These are phyloP conservation scores for Drosophila biarmipes DNA, from an alignment of 1,140 invertebrate species.

Conservation along the genomic window DNA sequence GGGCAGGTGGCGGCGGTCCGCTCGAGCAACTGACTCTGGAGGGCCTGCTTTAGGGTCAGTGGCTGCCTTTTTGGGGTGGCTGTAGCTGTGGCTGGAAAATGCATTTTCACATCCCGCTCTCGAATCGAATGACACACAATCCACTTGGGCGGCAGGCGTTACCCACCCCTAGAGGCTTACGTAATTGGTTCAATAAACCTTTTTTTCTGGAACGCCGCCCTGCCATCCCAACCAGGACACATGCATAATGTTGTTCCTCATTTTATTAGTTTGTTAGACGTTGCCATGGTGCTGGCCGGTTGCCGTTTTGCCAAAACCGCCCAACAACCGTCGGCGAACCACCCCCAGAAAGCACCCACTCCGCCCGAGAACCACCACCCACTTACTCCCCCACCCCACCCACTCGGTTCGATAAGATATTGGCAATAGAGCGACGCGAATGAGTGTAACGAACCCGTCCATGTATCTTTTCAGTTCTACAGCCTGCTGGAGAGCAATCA, in stretches of 20 bases:
- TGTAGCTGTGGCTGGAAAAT: conserved; percentile 56
- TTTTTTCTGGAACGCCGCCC: conserved; percentile 29
- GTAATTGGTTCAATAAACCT: conserved; percentile 82
- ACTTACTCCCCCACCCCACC: background rate
- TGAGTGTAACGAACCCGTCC: conserved; percentile 72
- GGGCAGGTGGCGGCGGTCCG: conserved; percentile 36
- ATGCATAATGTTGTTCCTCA: conserved; percentile 48
- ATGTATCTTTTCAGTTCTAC: conserved; percentile 88
- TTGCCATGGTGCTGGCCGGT: conserved; percentile 66
- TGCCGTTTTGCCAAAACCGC: conserved; percentile 56
- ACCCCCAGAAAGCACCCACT: conserved; percentile 22
- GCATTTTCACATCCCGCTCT: conserved; percentile 60
- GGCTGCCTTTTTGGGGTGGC: conserved; percentile 64
- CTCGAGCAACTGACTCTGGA: conserved; percentile 1
- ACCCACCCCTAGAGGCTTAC: conserved; percentile 45
- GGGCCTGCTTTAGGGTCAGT: conserved; percentile 55
- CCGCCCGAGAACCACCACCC: conserved; percentile 26
- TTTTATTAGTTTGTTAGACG: conserved; percentile 67
- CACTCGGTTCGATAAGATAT: conserved; percentile 47
- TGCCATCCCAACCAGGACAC: conserved; percentile 24
- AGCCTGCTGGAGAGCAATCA: conserved; percentile 88
- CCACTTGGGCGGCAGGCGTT: conserved; percentile 22
- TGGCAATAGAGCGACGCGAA: conserved; percentile 45
- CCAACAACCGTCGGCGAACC: conserved; percentile 23
- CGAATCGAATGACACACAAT: conserved; percentile 54